Evolutionary conservation across 2,888 invertebrate genomes (phyloP).

Genomic region (Chrysotoxum bicinctum): DNA sequence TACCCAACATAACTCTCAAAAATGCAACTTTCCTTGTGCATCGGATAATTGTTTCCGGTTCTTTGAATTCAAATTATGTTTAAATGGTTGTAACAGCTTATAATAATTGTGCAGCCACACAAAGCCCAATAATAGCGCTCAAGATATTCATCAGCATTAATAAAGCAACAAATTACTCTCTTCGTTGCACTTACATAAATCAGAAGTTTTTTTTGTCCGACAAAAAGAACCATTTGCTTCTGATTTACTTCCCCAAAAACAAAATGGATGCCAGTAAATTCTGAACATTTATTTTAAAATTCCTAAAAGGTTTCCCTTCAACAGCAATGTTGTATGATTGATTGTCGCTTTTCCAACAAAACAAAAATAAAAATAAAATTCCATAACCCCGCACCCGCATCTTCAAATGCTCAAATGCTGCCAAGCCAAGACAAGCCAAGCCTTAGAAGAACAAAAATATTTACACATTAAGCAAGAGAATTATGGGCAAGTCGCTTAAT

Average conservation of each 20-base stretch:
- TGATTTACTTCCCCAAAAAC: not conserved
- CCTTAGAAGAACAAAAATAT: not conserved
- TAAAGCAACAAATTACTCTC: constrained; percentile 44
- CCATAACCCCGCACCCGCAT: constrained; percentile 11
- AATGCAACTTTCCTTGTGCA: constrained; percentile 19
- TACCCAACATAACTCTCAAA: not conserved
- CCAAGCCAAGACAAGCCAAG: not conserved
- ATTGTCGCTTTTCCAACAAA: constrained; percentile 32
- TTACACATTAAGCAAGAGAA: constrained; percentile 27
- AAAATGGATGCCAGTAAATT: not conserved
- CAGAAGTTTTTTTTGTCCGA: not conserved
- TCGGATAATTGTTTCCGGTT: constrained; percentile 6
- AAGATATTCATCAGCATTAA: constrained; percentile 44
- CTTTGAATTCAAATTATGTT: not conserved
- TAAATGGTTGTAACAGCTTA: constrained; percentile 48
- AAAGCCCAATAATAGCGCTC: constrained; percentile 42
- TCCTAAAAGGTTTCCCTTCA: constrained; percentile 39
- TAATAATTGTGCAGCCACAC: constrained; percentile 34
- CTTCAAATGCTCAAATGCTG: constrained; percentile 10
- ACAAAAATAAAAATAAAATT: constrained; percentile 15
- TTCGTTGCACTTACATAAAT: constrained; percentile 46
- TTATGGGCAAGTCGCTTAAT: constrained; percentile 68
- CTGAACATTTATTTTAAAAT: constrained; percentile 43
- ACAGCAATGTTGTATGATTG: constrained; percentile 47
- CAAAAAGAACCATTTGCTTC: not conserved